Conservation (phyloP, 1,140 invertebrate genomes). For the Pinna nobilis region DNA sequence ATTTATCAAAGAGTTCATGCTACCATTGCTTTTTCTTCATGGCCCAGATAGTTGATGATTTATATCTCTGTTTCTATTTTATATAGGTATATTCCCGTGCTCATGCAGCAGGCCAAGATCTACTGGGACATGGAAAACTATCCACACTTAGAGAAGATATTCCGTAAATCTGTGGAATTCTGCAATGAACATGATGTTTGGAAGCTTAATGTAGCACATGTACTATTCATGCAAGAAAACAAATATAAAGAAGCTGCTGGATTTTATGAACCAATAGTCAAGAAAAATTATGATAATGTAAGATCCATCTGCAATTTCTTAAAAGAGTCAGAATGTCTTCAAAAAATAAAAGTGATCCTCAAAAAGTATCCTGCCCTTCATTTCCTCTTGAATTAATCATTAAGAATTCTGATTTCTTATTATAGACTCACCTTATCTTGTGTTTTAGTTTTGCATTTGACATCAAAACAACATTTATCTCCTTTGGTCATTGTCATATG, state of each 20-base stretch:
- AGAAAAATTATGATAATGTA: conserved; percentile 95
- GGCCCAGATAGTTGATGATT: neutral
- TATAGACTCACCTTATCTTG: too few species aligned
- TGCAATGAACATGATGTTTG: conserved; percentile 98
- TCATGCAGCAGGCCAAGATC: conserved; percentile 99
- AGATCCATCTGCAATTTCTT: too few species aligned
- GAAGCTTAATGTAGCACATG: conserved; percentile 98
- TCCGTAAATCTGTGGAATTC: conserved; percentile 96
- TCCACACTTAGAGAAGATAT: conserved; percentile 80
- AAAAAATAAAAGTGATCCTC: too few species aligned
- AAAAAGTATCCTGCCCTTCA: too few species aligned
- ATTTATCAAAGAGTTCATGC: too few species aligned
- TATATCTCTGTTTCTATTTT: conserved; percentile 32
- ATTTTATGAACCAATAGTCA: conserved; percentile 99
- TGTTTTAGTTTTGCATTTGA: neutral
- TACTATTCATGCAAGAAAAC: conserved; percentile 99
- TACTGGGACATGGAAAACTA: conserved; percentile 99
- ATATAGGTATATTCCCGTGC: conserved; percentile 87
- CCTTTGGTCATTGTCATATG: neutral
- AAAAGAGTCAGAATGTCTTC: too few species aligned
- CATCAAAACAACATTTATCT: neutral
- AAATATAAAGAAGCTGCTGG: conserved; percentile 98
- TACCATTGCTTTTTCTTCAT: too few species aligned
- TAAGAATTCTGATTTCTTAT: too few species aligned
- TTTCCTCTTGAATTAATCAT: too few species aligned